A percentile compares a stretch with the other conserved stretches of the same genome.
These are phyloP conservation scores for Camelus bactrianus DNA, from an alignment of 2,113 vertebrate species.

Conservation along the genomic window DNA sequence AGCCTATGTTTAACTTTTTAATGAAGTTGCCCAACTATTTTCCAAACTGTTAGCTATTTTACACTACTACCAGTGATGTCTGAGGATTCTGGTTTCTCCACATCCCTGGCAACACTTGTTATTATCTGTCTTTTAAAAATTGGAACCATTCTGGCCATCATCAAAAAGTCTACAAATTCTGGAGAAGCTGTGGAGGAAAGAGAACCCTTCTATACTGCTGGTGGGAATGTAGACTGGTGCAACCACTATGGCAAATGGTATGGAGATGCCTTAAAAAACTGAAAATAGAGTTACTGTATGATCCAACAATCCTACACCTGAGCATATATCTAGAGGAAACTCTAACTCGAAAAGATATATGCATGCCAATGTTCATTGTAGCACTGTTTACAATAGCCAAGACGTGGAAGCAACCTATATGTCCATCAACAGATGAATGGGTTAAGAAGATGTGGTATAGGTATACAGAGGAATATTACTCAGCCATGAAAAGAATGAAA, in stretches of 20 bases:
- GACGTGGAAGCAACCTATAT: not conserved
- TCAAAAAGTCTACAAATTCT: not conserved
- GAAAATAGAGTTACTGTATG: not conserved
- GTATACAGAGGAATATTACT: too few species aligned
- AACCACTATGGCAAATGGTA: not conserved
- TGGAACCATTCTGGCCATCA: not conserved
- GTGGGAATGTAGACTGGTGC: not conserved
- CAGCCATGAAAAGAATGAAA: not conserved
- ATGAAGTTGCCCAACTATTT: not conserved
- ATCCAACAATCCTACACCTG: not conserved
- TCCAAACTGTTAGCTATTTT: not conserved
- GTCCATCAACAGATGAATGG: not conserved
- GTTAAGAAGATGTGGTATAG: not conserved
- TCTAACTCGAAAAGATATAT: not conserved
- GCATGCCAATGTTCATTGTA: not conserved
- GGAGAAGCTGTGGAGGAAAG: not conserved
- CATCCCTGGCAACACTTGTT: not conserved
- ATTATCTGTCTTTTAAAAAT: not conserved
- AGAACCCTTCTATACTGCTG: not conserved
- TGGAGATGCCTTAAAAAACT: not conserved
- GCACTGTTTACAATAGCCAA: not conserved
- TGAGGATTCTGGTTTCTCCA: not conserved
- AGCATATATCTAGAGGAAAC: not conserved
- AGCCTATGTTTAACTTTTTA: not conserved
- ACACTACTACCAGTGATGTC: not conserved